phyloP scores from a whole-genome alignment of 1,140 invertebrate genomes.

The Drosophila setifemur region DNA sequence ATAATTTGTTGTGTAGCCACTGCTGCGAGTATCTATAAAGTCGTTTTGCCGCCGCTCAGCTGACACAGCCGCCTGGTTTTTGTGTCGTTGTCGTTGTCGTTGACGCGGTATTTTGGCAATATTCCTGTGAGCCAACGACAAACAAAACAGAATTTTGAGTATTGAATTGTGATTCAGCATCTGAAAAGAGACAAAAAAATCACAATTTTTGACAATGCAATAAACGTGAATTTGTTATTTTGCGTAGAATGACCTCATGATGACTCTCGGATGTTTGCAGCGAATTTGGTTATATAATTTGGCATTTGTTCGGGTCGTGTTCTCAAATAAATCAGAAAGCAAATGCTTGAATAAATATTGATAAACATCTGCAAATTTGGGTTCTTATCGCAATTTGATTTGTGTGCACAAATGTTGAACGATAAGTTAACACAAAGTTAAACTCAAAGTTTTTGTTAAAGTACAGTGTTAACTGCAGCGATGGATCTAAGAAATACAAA shows the following conservation, averaged over 20 bases:
- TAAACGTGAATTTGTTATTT: constrained; percentile 64
- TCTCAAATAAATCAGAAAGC: constrained; percentile 15
- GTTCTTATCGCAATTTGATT: constrained; percentile 27
- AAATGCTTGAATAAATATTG: constrained; percentile 61
- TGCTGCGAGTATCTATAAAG: constrained; percentile 28
- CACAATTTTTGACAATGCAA: constrained; percentile 57
- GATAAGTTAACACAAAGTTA: constrained; percentile 29
- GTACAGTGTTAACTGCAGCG: neutral
- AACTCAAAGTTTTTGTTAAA: neutral
- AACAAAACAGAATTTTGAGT: constrained; percentile 20
- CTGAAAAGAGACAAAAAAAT: constrained; percentile 3
- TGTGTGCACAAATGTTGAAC: constrained; percentile 10
- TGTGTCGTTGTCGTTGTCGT: constrained; percentile 4
- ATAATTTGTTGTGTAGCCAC: constrained; percentile 36
- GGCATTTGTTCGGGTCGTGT: constrained; percentile 4
- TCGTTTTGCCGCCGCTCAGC: constrained; percentile 52
- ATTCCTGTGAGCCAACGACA: constrained; percentile 1
- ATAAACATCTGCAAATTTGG: constrained; percentile 27
- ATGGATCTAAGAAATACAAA: neutral
- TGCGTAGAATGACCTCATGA: neutral
- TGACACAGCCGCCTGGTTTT: constrained; percentile 43
- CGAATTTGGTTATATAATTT: constrained; percentile 9
- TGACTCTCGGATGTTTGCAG: constrained; percentile 27
- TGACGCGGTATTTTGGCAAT: constrained; percentile 16
- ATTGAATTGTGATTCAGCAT: constrained; percentile 28